Base-by-base conservation (phyloP, 2,797 vertebrate genomes). In the Cossypha niveicapilla region DNA sequence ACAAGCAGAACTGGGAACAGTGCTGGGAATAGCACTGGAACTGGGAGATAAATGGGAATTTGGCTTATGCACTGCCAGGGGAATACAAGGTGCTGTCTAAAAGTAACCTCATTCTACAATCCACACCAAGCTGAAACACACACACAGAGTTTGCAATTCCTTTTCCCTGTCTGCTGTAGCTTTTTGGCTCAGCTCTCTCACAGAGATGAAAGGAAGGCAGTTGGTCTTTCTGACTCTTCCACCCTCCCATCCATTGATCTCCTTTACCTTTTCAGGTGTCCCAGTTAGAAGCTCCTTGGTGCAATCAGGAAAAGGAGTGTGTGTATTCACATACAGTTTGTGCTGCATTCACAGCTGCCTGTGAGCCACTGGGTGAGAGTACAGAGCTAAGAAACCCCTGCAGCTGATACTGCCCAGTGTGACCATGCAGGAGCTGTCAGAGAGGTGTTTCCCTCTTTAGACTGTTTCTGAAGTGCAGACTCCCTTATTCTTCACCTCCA, bases 341-440 rank as follows among this genome's bases (percentile, higher is more conserved):
- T 67, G 58, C 25, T 41, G 8, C 10, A 1, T 10, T 53, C 18
- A 44, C 44, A 58, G n/a, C 34, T 63, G 42, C 22, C 71, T 53
- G 22, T 2, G 18, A 35, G 7, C 11, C 44, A 12, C 21, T 1
- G 24, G 28, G 7, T 30, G 6, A 0, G 0, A 41, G 23, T 4
- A 14, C 14, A 70, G 37, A 51, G 25, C n/a, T 21, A 9, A 41
- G 47, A 47, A 39, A 24, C 3, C 54, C 27, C 41, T 37, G 57
- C 21, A 45, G 86, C 53, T 25, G 17, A 11, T 2, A 2, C 30
- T 51, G 44, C 53, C 32, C 28, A 2, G 42, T 15, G 7, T 13
- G 72, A 39, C 37, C 48, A 8, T 2, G 11, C 9, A 50, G 34
- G 42, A 41, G 19, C 5, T 70, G 30, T 11, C 25, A 51, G 2